phyloP scores from a whole-genome alignment of 2,797 vertebrate genomes.

The Anas acuta region DNA sequence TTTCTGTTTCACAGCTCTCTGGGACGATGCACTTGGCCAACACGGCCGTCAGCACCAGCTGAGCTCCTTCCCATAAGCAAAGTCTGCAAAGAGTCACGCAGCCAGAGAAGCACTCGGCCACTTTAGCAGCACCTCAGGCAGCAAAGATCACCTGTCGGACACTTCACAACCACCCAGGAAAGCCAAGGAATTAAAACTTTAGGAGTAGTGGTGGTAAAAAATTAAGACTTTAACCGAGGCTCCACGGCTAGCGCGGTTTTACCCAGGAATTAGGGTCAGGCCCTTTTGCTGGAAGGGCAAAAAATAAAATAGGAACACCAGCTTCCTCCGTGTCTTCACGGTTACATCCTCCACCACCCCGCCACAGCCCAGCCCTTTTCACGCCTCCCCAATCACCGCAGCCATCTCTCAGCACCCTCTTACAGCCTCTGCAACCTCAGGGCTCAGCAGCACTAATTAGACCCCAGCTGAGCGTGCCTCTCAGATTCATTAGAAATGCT shows the following conservation, averaged over 20 bases:
- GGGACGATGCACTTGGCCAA: not conserved
- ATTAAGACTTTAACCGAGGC: not conserved
- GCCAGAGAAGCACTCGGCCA: not conserved
- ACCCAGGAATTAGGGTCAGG: not conserved
- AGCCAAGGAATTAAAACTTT: not conserved
- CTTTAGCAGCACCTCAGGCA: not conserved
- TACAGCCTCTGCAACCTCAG: not conserved
- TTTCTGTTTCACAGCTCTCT: not conserved
- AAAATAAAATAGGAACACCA: not conserved
- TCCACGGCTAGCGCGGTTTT: not conserved
- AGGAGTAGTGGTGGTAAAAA: not conserved
- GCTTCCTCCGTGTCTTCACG: not conserved
- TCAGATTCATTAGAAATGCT: not conserved
- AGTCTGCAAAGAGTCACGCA: not conserved
- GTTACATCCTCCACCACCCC: not conserved
- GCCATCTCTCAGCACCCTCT: not conserved
- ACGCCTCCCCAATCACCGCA: not conserved
- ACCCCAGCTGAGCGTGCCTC: not conserved
- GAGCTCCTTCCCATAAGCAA: not conserved
- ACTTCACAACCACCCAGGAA: not conserved
- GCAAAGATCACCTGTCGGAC: not conserved
- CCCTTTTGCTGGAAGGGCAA: not conserved
- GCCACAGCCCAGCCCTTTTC: not conserved
- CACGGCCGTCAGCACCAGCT: too few relatives aligned
- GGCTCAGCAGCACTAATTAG: not conserved